Base-by-base conservation (phyloP, 2,797 vertebrate genomes). In the Clamator glandarius region DNA sequence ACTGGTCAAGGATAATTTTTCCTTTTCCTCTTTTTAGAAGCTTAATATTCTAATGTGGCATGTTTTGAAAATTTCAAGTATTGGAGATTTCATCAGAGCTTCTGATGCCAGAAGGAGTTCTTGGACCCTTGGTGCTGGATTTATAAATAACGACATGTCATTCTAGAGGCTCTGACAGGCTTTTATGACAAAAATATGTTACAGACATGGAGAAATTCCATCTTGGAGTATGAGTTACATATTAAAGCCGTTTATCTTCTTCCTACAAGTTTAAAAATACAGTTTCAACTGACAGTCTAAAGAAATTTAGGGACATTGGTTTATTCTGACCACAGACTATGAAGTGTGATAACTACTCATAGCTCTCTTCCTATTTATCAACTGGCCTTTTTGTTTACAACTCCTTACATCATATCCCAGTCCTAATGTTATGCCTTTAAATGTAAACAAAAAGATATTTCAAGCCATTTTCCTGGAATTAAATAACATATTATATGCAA, bases 181-280 rank as follows among this genome's bases (percentile, higher is more conserved):
- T 76, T 82, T 86, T 90, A 48, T 79, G 31, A 59, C 57, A 84
- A 87, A 89, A 66, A 46, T 83, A 63, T 28, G 20, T 55, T 84
- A 66, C 16, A 73, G 48, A 84, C 61, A 76, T 35, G 23, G n/a
- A 91, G 29, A 82, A 91, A 91, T 74, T 88, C 33, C 31, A 39
- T 79, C 77, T 63, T 63, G 52, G 35, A 73, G 6, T 76, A 48
- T 50, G 28, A 84, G 20, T 89, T 89, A 59, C 63, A 20, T 92
- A 91, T 92, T 92, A 83, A 95, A 89, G 41, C 13, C 6, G 76
- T 94, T 94, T 79, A 57, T 89, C 80, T 90, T 93, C 42, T 66
- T 91, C 35, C 24, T 64, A 48, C 66, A 72, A 92, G 12, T 66
- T 58, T 54, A 52, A 89, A 88, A 84, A 62, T 69, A 48, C 21